A percentile compares a stretch with the other conserved stretches of the same genome.
Evolutionary conservation across 1,140 invertebrate genomes (phyloP).

Genomic region (Trachymyrmex septentrionalis): DNA sequence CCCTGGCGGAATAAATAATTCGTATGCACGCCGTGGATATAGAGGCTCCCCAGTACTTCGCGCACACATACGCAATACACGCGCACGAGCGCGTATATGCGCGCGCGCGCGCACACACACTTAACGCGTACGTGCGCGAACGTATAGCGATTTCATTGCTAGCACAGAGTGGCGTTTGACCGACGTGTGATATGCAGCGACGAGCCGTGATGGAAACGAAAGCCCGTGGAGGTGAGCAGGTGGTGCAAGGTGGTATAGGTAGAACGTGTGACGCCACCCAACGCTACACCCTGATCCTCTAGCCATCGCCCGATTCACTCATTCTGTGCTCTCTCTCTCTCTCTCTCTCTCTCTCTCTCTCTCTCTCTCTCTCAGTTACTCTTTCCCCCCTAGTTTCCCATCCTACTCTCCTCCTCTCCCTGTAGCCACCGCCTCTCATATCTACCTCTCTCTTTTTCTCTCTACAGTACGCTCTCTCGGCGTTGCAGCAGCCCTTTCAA

Average conservation of each 20-base stretch:
- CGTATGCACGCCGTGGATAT: constrained; percentile 66
- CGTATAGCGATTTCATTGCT: constrained; percentile 81
- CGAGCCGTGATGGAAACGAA: constrained; percentile 73
- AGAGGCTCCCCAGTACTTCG: background rate
- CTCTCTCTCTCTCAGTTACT: constrained; percentile 76
- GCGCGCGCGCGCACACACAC: constrained; percentile 40
- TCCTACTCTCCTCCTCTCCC: constrained; percentile 17
- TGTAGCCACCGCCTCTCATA: constrained; percentile 55
- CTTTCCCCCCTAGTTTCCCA: constrained; percentile 50
- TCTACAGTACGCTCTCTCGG: constrained; percentile 58
- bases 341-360: constrained; percentile 72
- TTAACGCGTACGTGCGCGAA: constrained; percentile 61
- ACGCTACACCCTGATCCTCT: constrained; percentile 66
- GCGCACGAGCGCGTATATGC: background rate
- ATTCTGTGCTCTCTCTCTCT: constrained; percentile 70
- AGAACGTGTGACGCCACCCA: constrained; percentile 73
- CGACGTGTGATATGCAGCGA: constrained; percentile 82
- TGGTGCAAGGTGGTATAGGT: constrained; percentile 51
- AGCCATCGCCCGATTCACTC: constrained; percentile 61
- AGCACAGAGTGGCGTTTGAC: constrained; percentile 80
- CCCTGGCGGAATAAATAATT: constrained; percentile 77
- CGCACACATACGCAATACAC: background rate
- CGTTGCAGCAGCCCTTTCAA: constrained; percentile 81
- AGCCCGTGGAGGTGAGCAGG: constrained; percentile 66
- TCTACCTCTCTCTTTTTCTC: constrained; percentile 58